A percentile compares a stretch with the other conserved stretches of the same genome.
phyloP scores from a whole-genome alignment of 2,888 invertebrate species.

The Brachypterus glaber region DNA sequence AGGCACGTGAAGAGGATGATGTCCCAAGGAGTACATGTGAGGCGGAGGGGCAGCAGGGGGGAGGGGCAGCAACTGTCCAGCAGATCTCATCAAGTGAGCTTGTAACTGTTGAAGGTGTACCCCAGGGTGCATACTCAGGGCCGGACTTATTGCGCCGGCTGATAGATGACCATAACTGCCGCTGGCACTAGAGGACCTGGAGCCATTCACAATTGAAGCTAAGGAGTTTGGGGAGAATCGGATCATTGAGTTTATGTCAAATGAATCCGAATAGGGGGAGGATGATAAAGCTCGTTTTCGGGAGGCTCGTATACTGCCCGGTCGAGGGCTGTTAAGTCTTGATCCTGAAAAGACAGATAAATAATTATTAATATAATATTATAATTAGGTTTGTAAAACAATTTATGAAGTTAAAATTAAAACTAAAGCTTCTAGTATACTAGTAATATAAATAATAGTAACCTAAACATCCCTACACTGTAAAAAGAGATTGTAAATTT shows the following conservation, averaged over 20 bases:
- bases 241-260: conserved; percentile 93
- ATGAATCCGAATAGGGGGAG: conserved; percentile 90
- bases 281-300: conserved; percentile 89
- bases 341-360: conserved; percentile 43
- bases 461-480: too few species aligned
- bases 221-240: conserved; percentile 90
- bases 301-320: conserved; percentile 44
- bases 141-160: conserved; percentile 85
- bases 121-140: conserved; percentile 56
- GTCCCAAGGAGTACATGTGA: conserved; percentile 38
- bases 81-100: conserved; percentile 69
- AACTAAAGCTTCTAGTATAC: too few species aligned
- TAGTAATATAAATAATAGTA: too few species aligned
- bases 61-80: conserved; percentile 44
- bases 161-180: conserved; percentile 96
- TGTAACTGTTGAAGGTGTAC: conserved; percentile 65
- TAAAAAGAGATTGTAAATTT: too few species aligned
- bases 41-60: conserved; percentile 40
- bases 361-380: too few species aligned
- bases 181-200: conserved; percentile 79
- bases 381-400: too few species aligned
- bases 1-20: conserved; percentile 38
- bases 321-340: conserved; percentile 57
- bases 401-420: too few species aligned
- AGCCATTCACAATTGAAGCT: conserved; percentile 70